Base-by-base conservation (phyloP, 2,888 invertebrate species). In the Tanytarsus gracilentus region DNA sequence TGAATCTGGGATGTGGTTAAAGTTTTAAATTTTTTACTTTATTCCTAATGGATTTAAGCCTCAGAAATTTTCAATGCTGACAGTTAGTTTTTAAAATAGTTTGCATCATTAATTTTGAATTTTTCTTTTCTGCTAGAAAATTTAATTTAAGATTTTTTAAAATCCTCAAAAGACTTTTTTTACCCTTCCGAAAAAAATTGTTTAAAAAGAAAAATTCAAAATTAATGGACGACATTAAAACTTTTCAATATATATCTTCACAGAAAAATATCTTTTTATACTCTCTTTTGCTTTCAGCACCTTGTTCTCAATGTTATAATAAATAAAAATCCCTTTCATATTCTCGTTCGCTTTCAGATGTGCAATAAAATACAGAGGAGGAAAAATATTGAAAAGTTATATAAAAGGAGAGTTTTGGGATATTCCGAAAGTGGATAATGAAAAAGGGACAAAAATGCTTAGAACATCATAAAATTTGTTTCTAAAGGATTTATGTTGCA, bases 391-490 rank as follows among this genome's bases (percentile, higher is more conserved):
- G n/a, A n/a, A n/a, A n/a, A n/a, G n/a, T n/a, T n/a, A n/a, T n/a
- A n/a, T n/a, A n/a, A n/a, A n/a, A n/a, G n/a, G n/a, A n/a, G n/a
- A n/a, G n/a, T n/a, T n/a, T n/a, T n/a, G n/a, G n/a, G n/a, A n/a
- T n/a, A n/a, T n/a, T n/a, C n/a, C n/a, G n/a, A n/a, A 23, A 44
- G 44, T 23, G 23, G 44, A 44, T 44, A 8, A 23, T 44, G n/a
- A 44, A 44, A 9, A 44, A 21, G 23, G 21, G 44, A 44, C 21
- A 44, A 18, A 11, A 18, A 21, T 44, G 23, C 44, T 44, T 44
- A 21, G n/a, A 44, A 44, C 23, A 44, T 44, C 16, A 44, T 44
- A 44, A 44, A 44, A 44, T 23, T 11, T 44, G 44, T 44, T 44
- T 44, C 44, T n/a, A 21, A 11, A 44, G 44, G 44, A 44, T 44